Percentiles rank a stretch among this genome's conserved stretches.
phyloP scores from a whole-genome alignment of 2,888 invertebrate species.

The Trachelus tabidus region DNA sequence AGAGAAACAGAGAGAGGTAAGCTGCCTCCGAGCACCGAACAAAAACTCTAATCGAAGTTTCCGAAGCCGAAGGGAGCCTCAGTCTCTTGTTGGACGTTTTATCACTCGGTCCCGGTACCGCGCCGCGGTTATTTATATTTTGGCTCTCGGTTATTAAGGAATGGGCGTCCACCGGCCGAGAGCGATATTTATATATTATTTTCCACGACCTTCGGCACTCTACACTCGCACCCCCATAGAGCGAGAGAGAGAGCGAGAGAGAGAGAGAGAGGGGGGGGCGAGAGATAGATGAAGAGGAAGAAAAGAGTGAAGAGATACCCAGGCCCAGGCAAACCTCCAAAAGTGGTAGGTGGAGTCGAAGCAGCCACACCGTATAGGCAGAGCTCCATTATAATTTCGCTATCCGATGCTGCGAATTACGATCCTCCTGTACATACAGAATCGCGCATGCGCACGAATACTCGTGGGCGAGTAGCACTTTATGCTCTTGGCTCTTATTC shows the following conservation, averaged over 20 bases:
- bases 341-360: background rate
- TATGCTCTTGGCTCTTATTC: background rate
- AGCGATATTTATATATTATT: constrained; percentile 53
- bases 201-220: constrained; percentile 32
- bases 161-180: constrained; percentile 39
- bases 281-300: background rate
- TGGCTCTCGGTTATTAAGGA: constrained; percentile 46
- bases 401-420: background rate
- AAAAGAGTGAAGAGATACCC: background rate
- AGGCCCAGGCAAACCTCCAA: background rate
- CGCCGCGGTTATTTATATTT: constrained; percentile 31
- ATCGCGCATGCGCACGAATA: background rate
- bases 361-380: background rate
- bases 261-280: background rate
- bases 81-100: constrained; percentile 32
- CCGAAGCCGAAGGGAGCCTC: constrained; percentile 37
- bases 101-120: constrained; percentile 36
- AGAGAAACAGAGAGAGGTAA: constrained; percentile 1
- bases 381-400: background rate
- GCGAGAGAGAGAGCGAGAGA: background rate
- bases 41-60: constrained; percentile 58
- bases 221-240: background rate
- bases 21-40: constrained; percentile 29
- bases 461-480: background rate
- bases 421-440: background rate